These are phyloP conservation scores for Andrena trimmerana DNA, from an alignment of 2,888 invertebrate species.

Conservation along the genomic window DNA sequence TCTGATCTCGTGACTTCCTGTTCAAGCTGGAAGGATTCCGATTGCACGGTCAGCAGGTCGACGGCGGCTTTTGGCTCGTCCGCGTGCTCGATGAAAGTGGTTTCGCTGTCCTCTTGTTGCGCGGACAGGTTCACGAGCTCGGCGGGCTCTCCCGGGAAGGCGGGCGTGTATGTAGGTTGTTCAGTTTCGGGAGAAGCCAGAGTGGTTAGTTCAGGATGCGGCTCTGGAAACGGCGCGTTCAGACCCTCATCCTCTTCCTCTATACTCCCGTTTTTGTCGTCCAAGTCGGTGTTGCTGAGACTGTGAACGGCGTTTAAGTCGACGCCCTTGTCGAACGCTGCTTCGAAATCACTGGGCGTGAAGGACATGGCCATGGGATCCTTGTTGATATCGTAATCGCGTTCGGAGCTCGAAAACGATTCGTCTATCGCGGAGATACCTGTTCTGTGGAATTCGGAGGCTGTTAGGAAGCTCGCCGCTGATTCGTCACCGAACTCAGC, in stretches of 20 bases:
- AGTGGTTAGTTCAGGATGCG: background rate
- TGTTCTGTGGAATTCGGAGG: slow-evolving; percentile 76
- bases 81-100: slow-evolving; percentile 36
- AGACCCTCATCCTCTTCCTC: slow-evolving; percentile 12
- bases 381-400: slow-evolving; percentile 74
- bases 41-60: slow-evolving; percentile 29
- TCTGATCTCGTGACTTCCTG: slow-evolving; percentile 28
- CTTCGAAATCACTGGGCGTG: slow-evolving; percentile 78
- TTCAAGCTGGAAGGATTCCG: slow-evolving; percentile 39
- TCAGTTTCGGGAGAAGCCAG: background rate
- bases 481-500: slow-evolving; percentile 87
- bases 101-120: slow-evolving; percentile 29
- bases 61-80: background rate
- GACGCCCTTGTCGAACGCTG: slow-evolving; percentile 75
- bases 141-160: slow-evolving; percentile 14
- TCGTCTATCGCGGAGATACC: slow-evolving; percentile 76
- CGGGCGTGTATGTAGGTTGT: background rate
- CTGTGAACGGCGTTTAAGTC: slow-evolving; percentile 86
- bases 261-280: slow-evolving; percentile 38
- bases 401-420: slow-evolving; percentile 75
- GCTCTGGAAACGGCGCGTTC: slow-evolving; percentile 1
- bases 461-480: slow-evolving; percentile 81
- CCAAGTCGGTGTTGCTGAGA: slow-evolving; percentile 77
- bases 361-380: slow-evolving; percentile 82
- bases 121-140: slow-evolving; percentile 40